phyloP scores from a whole-genome alignment of 2,797 vertebrate genomes.

The Heteromormyrus szaboi region DNA sequence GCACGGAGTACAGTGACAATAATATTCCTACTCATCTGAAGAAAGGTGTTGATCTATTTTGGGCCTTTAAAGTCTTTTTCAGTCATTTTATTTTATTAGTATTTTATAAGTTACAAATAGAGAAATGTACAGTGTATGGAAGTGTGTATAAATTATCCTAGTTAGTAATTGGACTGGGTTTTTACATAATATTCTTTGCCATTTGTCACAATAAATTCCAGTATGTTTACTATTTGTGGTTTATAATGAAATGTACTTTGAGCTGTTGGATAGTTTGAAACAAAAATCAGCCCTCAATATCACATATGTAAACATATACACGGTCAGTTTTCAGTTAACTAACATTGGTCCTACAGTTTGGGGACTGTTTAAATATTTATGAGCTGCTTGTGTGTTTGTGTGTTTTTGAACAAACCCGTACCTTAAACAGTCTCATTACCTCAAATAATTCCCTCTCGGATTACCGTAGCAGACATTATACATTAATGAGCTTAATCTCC shows the following conservation, averaged over 20 bases:
- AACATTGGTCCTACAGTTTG: not conserved
- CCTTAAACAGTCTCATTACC: not conserved
- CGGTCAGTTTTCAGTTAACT: not conserved
- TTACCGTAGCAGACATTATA: not conserved
- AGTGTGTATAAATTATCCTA: not conserved
- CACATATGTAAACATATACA: not conserved
- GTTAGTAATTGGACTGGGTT: not conserved
- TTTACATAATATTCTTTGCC: not conserved
- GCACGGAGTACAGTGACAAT: not conserved
- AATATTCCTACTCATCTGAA: not conserved
- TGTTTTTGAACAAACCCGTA: not conserved
- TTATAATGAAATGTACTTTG: not conserved
- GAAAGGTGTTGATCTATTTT: not conserved
- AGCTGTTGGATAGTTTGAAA: not conserved
- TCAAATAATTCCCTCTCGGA: slow-evolving; percentile 11
- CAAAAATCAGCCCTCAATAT: not conserved
- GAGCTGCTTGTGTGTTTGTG: not conserved
- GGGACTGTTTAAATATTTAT: slow-evolving; percentile 2
- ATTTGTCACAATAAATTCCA: not conserved
- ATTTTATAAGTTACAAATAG: not conserved
- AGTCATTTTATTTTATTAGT: not conserved
- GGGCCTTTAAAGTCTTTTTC: not conserved
- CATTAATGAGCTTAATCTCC: not conserved
- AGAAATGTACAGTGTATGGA: not conserved
- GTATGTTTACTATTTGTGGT: not conserved